These are phyloP conservation scores for Parelbella ahira DNA, from an alignment of 2,888 invertebrate genomes.

Conservation along the genomic window DNA sequence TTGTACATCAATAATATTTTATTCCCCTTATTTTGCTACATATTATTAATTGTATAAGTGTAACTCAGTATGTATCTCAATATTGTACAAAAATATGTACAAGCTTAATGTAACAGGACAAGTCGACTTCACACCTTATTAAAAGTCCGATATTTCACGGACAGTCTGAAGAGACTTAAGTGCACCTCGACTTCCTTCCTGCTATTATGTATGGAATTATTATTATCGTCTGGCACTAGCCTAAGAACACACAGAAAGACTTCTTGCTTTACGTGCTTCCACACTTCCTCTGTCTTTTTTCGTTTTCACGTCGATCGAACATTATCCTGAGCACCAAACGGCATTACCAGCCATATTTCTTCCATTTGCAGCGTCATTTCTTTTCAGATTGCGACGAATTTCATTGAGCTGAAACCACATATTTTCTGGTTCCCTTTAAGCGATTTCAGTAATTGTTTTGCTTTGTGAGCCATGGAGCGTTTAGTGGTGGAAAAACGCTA, in stretches of 20 bases:
- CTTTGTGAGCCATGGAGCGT: slow-evolving; percentile 31
- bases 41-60: too few species aligned
- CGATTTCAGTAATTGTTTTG: slow-evolving; percentile 36
- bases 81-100: too few species aligned
- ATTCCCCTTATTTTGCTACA: too few species aligned
- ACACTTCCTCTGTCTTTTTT: slow-evolving; percentile 57
- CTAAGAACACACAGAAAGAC: slow-evolving; percentile 34
- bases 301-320: slow-evolving; percentile 44
- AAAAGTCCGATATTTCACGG: too few species aligned
- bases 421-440: slow-evolving; percentile 27
- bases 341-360: slow-evolving; percentile 59
- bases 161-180: too few species aligned
- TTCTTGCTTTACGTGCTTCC: slow-evolving; percentile 44
- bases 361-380: slow-evolving; percentile 58
- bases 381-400: slow-evolving; percentile 40
- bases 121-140: too few species aligned
- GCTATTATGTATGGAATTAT: too few species aligned
- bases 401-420: slow-evolving; percentile 27
- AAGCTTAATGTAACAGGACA: too few species aligned
- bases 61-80: too few species aligned
- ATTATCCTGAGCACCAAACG: slow-evolving; percentile 56
- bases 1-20: too few species aligned
- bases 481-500: slow-evolving; percentile 36
- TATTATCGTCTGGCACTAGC: neutral
- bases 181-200: too few species aligned